Conservation (phyloP, 2,113 vertebrate genomes). For the Romanogobio albipinnatus region DNA sequence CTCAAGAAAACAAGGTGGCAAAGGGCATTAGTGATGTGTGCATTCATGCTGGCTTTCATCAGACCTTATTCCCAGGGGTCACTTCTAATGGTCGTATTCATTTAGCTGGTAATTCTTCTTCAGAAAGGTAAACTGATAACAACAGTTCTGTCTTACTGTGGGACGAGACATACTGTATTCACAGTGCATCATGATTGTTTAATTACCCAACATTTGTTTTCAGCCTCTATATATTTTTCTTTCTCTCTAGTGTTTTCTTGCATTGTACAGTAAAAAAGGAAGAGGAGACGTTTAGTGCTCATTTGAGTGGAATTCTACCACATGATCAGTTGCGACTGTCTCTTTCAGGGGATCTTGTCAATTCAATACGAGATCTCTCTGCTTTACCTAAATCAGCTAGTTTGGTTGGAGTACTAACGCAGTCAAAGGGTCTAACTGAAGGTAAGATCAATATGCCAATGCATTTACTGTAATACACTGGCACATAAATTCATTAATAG, state of each 20-base stretch:
- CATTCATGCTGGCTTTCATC: conserved; percentile 70
- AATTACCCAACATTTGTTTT: neutral
- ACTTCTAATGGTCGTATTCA: conserved; percentile 65
- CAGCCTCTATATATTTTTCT: conserved; percentile 16
- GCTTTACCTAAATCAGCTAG: conserved; percentile 70
- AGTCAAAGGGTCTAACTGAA: conserved; percentile 66
- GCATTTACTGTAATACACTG: neutral
- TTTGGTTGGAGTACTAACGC: conserved; percentile 72
- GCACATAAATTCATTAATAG: too few relatives aligned
- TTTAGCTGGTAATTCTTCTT: conserved; percentile 72
- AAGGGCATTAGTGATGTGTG: conserved; percentile 57
- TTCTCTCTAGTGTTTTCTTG: conserved; percentile 69
- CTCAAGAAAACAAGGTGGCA: conserved; percentile 63
- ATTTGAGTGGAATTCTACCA: conserved; percentile 67
- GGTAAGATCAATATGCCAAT: conserved; percentile 64
- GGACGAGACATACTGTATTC: too few relatives aligned
- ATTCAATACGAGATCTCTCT: conserved; percentile 69
- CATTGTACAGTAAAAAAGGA: conserved; percentile 71
- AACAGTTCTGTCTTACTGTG: neutral
- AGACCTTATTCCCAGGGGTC: conserved; percentile 68
- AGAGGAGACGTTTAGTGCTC: conserved; percentile 60
- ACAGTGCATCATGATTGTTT: neutral
- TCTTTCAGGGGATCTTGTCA: conserved; percentile 71
- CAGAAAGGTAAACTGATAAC: conserved; percentile 73
- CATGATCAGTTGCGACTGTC: conserved; percentile 66